Evolutionary conservation across 37 sponge, comb jelly and placozoan species (phyloP).

Genomic region (Spongia lamella): DNA sequence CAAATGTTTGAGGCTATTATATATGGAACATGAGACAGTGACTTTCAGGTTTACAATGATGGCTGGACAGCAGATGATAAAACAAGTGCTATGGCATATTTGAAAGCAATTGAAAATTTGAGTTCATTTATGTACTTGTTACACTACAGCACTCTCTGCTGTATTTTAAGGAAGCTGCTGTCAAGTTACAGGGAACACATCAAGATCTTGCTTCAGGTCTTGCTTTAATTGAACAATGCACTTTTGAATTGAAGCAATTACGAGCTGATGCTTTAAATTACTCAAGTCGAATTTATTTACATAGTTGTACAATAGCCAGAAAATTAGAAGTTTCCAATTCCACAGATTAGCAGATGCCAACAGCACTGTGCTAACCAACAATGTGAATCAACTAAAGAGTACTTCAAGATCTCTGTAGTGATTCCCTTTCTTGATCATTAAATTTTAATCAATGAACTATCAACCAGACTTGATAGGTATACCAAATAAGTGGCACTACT

Average conservation of each 20-base stretch:
- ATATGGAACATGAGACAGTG: conserved; percentile 31
- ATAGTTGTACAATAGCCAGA: conserved; percentile 45
- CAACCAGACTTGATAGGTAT: too few species aligned
- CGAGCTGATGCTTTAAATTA: conserved; percentile 39
- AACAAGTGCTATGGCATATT: conserved; percentile 40
- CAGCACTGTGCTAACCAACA: conserved; percentile 47
- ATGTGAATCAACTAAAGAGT: conserved; percentile 26
- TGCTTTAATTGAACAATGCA: conserved; percentile 21
- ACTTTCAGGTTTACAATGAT: conserved; percentile 46
- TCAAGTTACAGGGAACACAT: conserved; percentile 42
- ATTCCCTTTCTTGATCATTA: background rate
- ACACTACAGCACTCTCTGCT: conserved; percentile 36
- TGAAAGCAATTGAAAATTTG: conserved; percentile 46
- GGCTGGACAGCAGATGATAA: conserved; percentile 51
- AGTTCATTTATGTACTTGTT: conserved; percentile 49
- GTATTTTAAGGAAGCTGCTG: conserved; percentile 54
- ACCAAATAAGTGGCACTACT: too few species aligned
- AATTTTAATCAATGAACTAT: background rate
- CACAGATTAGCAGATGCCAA: conserved; percentile 37
- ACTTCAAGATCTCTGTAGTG: conserved; percentile 2
- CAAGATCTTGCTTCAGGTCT: conserved; percentile 49
- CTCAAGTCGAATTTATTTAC: conserved; percentile 42
- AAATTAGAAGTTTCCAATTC: conserved; percentile 33
- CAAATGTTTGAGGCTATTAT: conserved; percentile 53
- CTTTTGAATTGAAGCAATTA: background rate